Conservation (phyloP, 2,113 vertebrate genomes). For the Ornithorhynchus anatinus region DNA sequence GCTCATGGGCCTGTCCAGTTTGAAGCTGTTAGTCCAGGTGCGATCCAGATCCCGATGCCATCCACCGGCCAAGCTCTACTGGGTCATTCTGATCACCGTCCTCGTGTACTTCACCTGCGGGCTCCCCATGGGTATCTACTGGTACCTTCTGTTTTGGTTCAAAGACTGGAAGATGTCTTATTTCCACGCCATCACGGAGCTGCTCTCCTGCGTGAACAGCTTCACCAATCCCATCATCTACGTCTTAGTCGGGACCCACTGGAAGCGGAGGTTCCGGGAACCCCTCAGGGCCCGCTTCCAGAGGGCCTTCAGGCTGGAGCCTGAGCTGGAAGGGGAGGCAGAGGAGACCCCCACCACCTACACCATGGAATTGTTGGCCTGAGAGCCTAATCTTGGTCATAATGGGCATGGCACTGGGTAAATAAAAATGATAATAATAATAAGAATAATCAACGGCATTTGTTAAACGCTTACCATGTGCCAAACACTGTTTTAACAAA, state of each 20-base stretch:
- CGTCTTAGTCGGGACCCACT: not conserved
- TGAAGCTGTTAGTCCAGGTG: not conserved
- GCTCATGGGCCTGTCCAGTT: not conserved
- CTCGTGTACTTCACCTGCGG: conserved; percentile 5
- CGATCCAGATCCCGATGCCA: not conserved
- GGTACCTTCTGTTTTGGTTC: too few species aligned
- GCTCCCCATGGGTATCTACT: conserved; percentile 1
- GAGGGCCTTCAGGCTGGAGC: not conserved
- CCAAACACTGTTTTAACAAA: too few species aligned
- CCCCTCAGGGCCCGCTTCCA: not conserved
- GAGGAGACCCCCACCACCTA: not conserved
- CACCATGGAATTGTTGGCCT: not conserved
- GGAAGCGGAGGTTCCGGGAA: not conserved
- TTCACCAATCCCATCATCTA: not conserved
- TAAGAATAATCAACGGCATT: too few species aligned
- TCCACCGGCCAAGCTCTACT: not conserved
- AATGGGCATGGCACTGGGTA: too few species aligned
- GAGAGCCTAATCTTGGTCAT: too few species aligned
- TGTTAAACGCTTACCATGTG: too few species aligned
- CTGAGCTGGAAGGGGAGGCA: fast-evolving
- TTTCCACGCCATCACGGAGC: too few species aligned
- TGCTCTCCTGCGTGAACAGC: not conserved
- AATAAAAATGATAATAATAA: too few species aligned
- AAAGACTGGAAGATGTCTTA: too few species aligned
- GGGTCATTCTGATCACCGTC: not conserved